These are phyloP conservation scores for Charina bottae DNA, from an alignment of 2,113 vertebrate species.

Conservation along the genomic window DNA sequence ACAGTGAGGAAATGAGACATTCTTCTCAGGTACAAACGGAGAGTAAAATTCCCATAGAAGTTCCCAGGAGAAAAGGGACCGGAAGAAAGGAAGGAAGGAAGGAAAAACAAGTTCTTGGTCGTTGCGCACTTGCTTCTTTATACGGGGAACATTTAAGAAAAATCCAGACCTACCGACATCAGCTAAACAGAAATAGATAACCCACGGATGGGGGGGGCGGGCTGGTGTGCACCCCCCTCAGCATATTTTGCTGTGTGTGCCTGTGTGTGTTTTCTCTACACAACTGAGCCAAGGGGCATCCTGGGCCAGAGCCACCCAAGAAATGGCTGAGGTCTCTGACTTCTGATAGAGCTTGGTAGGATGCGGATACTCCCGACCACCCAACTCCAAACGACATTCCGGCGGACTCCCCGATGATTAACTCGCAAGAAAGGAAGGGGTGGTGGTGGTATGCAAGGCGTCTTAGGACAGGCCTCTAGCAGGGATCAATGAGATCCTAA, in stretches of 20 bases:
- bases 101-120: not conserved
- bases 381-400: not conserved
- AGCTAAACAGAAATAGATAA: not conserved
- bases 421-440: not conserved
- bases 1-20: not conserved
- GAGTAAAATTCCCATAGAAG: not conserved
- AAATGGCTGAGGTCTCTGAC: not conserved
- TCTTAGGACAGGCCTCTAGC: not conserved
- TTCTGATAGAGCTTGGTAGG: not conserved
- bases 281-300: not conserved
- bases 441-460: not conserved
- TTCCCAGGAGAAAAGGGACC: not conserved
- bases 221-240: not conserved
- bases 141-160: not conserved
- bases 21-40: no score
- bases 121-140: not conserved
- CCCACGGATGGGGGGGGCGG: not conserved
- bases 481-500: not conserved
- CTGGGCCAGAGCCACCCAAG: not conserved
- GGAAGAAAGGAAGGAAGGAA: rapidly evolving
- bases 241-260: not conserved
- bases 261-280: not conserved
- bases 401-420: not conserved
- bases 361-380: not conserved
- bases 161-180: not conserved